Evolutionary conservation across 2,113 vertebrate genomes (phyloP).

Genomic region (Athene cunicularia): DNA sequence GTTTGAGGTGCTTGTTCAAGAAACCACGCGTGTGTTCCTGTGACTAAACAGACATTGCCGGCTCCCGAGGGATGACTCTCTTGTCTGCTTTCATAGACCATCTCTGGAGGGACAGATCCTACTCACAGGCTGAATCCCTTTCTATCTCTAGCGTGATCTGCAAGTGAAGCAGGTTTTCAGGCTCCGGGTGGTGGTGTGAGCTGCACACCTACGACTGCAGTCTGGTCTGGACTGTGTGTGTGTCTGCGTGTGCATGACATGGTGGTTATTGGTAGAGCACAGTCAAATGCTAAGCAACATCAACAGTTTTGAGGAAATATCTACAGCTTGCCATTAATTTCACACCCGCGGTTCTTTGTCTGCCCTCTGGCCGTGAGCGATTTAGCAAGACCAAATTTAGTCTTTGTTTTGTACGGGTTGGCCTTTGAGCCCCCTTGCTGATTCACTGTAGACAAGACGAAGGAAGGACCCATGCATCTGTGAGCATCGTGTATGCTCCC

Average conservation of each 20-base stretch:
- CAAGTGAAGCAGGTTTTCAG: conserved; percentile 29
- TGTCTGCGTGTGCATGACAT: neutral
- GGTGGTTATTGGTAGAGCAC: neutral
- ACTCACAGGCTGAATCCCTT: neutral
- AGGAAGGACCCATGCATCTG: rapidly evolving
- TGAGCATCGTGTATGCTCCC: rapidly evolving
- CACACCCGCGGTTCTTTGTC: neutral
- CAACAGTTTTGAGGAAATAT: neutral
- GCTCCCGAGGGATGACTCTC: neutral
- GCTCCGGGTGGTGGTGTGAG: neutral
- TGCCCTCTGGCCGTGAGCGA: neutral
- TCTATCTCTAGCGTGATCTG: conserved; percentile 12
- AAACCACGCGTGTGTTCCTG: neutral
- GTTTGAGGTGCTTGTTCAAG: rapidly evolving
- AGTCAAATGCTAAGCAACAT: neutral
- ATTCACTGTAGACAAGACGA: neutral
- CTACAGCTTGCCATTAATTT: neutral
- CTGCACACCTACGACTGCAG: neutral
- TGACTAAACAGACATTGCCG: neutral
- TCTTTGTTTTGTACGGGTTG: neutral
- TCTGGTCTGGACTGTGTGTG: neutral
- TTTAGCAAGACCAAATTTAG: neutral
- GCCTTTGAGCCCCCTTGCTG: neutral
- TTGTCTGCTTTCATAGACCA: neutral
- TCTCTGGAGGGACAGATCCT: neutral